Evolutionary conservation across 2,797 vertebrate species (phyloP).

Genomic region (Chanos chanos): DNA sequence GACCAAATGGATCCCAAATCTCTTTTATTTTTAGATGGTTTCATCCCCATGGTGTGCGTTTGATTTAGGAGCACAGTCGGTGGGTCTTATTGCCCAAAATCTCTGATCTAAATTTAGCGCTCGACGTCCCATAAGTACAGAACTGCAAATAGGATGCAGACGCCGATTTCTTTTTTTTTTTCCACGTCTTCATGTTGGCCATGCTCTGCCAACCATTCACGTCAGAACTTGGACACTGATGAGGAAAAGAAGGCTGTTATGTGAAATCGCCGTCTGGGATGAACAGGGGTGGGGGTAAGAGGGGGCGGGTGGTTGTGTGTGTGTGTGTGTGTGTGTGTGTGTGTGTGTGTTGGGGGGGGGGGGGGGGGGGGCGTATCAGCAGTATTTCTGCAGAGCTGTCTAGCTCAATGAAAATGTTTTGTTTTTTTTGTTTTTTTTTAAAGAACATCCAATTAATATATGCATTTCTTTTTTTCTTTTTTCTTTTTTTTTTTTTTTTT

Average conservation of each 20-base stretch:
- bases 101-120: constrained; percentile 46
- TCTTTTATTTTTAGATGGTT: not conserved
- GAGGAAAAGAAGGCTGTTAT: constrained; percentile 10
- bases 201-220: constrained; percentile 11
- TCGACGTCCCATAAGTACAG: constrained; percentile 28
- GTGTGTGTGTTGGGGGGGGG: too few relatives aligned
- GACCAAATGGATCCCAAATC: not conserved
- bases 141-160: constrained; percentile 42
- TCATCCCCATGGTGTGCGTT: constrained; percentile 2
- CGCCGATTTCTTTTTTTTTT: too few relatives aligned
- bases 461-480: too few relatives aligned
- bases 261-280: constrained; percentile 23
- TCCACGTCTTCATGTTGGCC: constrained; percentile 24
- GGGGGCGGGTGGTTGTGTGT: not conserved
- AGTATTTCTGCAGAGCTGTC: too few relatives aligned
- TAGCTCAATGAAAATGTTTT: too few relatives aligned
- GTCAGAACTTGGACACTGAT: constrained; percentile 20
- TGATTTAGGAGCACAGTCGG: constrained; percentile 13
- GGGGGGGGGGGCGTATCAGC: too few relatives aligned
- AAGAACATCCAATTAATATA: too few relatives aligned
- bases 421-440: too few relatives aligned
- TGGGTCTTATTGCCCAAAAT: constrained; percentile 10
- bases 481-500: too few relatives aligned
- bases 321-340: too few relatives aligned
- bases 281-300: constrained; percentile 16